Base-by-base conservation (phyloP, 1,140 invertebrate genomes). In the Sarcophaga peregrina region DNA sequence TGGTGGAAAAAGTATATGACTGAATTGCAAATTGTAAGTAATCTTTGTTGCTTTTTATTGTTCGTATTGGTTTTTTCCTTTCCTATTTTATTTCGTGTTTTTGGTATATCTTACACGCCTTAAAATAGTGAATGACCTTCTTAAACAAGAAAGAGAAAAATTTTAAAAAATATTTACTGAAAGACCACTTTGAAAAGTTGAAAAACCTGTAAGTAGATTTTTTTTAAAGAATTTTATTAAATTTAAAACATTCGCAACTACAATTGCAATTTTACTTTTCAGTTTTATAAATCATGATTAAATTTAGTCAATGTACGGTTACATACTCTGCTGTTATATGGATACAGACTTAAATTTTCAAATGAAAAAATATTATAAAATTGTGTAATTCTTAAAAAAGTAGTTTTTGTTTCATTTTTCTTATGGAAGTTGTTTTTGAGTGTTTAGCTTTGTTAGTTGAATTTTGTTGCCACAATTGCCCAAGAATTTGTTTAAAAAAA, bases 1-100 rank as follows among this genome's bases (percentile, higher is more conserved):
- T 98, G 97, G 97, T 98, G 97, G 97, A 98, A 98, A 91, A 97
- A 96, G 89, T 96, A 98, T 88, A 93, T 98, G 81, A 98, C 97
- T 1, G 95, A 94, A 45, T 91, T 98, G 76, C 97, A 98, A 92
- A 91, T 98, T 92, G 96, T 98, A 93, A 95, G 93, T 92, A 78
- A 37, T 20, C 47, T 20, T 48, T 7, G 2, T 37, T 68, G 8
- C 20, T 68, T 25, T 8, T 68, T 68, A 17, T 20, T 9, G 20
- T 8, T 68, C 20, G 17, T 68, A 58, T 58, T 13, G 13, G 15
- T 58, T 13, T 58, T 58, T 8, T 68, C 25, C 25, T 37, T 37
- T 37, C 25, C 25, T 37, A 37, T 37, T 37, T 37, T 37, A 37
- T 37, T 37, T 37, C 25, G 25, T 37, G 25, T 37, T 37, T 37